phyloP scores from a whole-genome alignment of 2,797 vertebrate species.

The Pelodytes ibericus region DNA sequence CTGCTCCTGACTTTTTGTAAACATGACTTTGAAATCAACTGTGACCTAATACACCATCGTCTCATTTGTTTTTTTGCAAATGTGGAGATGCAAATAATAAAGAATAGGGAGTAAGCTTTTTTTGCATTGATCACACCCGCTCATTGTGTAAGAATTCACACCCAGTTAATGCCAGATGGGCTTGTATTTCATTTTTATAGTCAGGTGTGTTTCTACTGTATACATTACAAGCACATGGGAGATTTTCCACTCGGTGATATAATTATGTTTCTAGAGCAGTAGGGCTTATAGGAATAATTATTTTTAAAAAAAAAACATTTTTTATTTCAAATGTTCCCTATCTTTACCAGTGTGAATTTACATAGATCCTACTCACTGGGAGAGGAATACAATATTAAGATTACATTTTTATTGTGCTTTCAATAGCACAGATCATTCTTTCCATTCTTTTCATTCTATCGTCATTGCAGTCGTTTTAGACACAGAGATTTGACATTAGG shows the following conservation, averaged over 20 bases:
- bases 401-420: too few relatives aligned
- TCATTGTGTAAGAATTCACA: conserved; percentile 17
- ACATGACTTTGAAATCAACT: neutral
- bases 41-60: neutral
- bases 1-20: neutral
- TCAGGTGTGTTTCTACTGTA: neutral
- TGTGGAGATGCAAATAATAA: neutral
- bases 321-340: too few relatives aligned
- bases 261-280: neutral
- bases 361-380: too few relatives aligned
- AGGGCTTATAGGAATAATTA: too few relatives aligned
- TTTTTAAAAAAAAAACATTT: neutral
- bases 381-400: too few relatives aligned
- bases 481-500: too few relatives aligned
- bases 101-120: neutral
- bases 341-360: too few relatives aligned
- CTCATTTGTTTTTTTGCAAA: conserved; percentile 5
- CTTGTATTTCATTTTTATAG: conserved; percentile 4
- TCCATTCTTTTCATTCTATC: too few relatives aligned
- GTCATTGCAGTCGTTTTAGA: too few relatives aligned
- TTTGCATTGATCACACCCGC: neutral
- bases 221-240: neutral
- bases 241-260: too few relatives aligned
- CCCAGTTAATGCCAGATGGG: neutral
- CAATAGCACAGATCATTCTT: too few relatives aligned